Percentiles rank a stretch among this genome's conserved stretches.
phyloP scores from a whole-genome alignment of 2,888 invertebrate species.

The Strigamia crassipes region DNA sequence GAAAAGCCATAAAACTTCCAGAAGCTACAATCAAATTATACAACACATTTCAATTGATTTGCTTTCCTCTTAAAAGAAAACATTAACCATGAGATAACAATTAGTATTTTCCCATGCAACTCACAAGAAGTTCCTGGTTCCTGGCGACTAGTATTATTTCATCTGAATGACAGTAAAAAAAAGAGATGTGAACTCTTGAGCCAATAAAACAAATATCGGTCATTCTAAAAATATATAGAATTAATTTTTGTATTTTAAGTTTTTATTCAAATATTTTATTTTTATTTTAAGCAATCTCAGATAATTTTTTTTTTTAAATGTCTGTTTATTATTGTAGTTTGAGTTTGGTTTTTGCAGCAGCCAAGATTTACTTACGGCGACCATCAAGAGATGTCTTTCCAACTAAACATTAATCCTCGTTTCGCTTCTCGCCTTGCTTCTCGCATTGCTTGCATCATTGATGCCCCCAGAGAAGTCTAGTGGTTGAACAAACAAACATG shows the following conservation, averaged over 20 bases:
- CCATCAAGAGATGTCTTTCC: too few species aligned
- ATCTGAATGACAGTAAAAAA: neutral
- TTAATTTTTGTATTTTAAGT: neutral
- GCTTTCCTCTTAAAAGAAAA: neutral
- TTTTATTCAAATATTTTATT: neutral
- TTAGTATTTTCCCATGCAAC: neutral
- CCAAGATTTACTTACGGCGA: too few species aligned
- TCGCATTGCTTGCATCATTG: neutral
- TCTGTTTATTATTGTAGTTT: too few species aligned
- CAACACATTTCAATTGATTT: neutral
- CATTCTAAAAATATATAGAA: too few species aligned
- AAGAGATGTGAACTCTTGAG: neutral
- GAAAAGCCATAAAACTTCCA: neutral
- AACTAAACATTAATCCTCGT: too few species aligned
- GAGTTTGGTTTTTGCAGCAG: too few species aligned
- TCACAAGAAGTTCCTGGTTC: too few species aligned
- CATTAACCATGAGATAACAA: neutral
- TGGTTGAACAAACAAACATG: neutral
- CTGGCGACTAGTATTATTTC: too few species aligned
- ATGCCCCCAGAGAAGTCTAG: neutral
- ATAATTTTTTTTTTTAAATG: too few species aligned
- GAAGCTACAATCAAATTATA: neutral
- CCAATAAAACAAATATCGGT: too few species aligned
- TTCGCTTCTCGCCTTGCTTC: neutral
- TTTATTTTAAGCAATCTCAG: neutral